Conservation (phyloP, 2,113 vertebrate species). For the Chloebia gouldiae region DNA sequence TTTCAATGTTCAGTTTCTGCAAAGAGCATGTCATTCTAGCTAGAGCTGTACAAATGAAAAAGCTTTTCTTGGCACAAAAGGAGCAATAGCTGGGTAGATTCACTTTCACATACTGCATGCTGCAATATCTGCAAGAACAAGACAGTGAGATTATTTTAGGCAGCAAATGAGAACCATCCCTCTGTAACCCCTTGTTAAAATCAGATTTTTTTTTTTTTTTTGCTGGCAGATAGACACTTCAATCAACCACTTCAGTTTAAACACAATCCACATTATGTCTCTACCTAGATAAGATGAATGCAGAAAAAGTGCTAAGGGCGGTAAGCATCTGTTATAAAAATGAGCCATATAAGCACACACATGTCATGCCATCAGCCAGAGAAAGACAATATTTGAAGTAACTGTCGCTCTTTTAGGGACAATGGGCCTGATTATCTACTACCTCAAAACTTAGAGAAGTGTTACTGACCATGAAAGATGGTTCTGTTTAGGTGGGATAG, state of each 20-base stretch:
- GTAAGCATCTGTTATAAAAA: slow-evolving; percentile 17
- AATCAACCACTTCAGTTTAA: slow-evolving; percentile 18
- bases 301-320: background rate
- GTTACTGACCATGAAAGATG: background rate
- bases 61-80: background rate
- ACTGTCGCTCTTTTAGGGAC: background rate
- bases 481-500: background rate
- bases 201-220: background rate
- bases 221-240: background rate
- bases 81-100: background rate
- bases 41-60: background rate
- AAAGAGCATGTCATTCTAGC: background rate
- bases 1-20: background rate
- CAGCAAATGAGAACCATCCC: background rate
- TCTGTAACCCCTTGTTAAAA: background rate
- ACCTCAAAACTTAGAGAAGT: background rate
- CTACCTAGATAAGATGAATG: background rate
- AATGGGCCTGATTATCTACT: background rate
- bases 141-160: slow-evolving; percentile 22
- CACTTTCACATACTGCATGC: slow-evolving; percentile 6
- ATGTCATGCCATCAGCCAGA: background rate
- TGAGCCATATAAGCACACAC: background rate
- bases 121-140: slow-evolving; percentile 28
- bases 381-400: slow-evolving; percentile 18
- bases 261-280: background rate